Evolutionary conservation across 2,888 invertebrate species (phyloP).

Genomic region (Leucania comma): DNA sequence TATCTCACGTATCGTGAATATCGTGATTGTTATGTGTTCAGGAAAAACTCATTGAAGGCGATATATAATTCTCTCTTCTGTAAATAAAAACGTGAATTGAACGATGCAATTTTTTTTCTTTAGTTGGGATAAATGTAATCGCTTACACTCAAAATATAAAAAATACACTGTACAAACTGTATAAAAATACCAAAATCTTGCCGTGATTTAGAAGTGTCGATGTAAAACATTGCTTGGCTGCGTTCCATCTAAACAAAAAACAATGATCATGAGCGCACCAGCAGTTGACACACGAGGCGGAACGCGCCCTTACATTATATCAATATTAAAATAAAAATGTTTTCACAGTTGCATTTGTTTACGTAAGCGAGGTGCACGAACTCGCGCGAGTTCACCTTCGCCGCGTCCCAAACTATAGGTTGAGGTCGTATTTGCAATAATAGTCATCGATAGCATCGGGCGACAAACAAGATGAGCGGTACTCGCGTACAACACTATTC

Average conservation of each 20-base stretch:
- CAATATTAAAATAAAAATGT: conserved; percentile 76
- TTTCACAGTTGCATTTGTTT: conserved; percentile 85
- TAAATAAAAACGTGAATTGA: background rate
- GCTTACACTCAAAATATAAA: conserved; percentile 12
- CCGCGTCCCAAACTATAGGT: conserved; percentile 86
- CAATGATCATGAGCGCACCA: conserved; percentile 61
- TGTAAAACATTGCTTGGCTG: conserved; percentile 58
- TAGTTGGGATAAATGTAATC: background rate
- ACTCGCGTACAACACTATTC: conserved; percentile 63
- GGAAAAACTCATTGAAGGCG: conserved; percentile 6
- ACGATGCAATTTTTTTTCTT: background rate
- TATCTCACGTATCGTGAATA: conserved; percentile 18
- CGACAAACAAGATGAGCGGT: conserved; percentile 81
- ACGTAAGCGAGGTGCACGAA: conserved; percentile 87
- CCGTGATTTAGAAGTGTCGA: conserved; percentile 50
- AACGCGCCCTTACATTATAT: conserved; percentile 69
- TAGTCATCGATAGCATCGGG: conserved; percentile 81
- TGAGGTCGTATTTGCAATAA: conserved; percentile 86
- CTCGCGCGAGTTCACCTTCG: conserved; percentile 85
- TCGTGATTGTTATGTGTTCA: conserved; percentile 1
- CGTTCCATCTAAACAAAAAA: conserved; percentile 59
- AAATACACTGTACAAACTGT: conserved; percentile 28
- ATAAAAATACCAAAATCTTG: conserved; percentile 35
- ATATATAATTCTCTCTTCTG: conserved; percentile 11
- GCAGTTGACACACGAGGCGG: conserved; percentile 57